A percentile compares a stretch with the other conserved stretches of the same genome.
Conservation (phyloP, 2,888 invertebrate genomes). For the Acanthococcus lagerstroemiae region DNA sequence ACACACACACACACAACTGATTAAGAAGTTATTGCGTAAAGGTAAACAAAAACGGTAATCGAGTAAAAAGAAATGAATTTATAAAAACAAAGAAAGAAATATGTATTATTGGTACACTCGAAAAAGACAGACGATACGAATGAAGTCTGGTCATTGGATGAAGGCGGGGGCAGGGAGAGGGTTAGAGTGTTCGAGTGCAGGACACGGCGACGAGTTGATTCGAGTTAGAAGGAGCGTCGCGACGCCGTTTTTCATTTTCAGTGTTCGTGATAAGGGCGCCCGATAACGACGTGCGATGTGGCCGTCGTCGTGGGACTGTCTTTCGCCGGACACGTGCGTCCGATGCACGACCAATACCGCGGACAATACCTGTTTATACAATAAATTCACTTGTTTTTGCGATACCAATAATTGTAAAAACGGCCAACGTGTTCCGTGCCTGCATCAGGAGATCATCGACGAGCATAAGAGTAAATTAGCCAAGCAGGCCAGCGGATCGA, state of each 20-base stretch:
- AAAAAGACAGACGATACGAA: no score
- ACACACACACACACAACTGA: no score
- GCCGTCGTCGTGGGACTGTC: constrained; percentile 22
- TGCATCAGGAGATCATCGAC: constrained; percentile 17
- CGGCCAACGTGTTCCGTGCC: constrained; percentile 2
- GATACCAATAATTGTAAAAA: not conserved
- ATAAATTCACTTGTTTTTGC: constrained; percentile 22
- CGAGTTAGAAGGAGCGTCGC: not conserved
- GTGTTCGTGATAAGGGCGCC: constrained; percentile 1
- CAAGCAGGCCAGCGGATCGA: not conserved
- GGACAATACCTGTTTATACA: constrained; percentile 11
- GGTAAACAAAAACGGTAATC: no score
- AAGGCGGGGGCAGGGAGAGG: no score
- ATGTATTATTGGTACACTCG: no score
- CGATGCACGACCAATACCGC: constrained; percentile 4
- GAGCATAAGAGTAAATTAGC: constrained; percentile 14
- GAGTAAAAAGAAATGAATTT: no score
- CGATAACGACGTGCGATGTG: constrained; percentile 11
- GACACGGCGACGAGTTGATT: no score
- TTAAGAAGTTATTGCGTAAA: no score
- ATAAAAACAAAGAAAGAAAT: no score
- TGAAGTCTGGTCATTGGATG: no score
- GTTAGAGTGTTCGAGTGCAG: no score
- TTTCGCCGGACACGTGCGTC: constrained; percentile 29
- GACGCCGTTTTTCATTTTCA: constrained; percentile 5